Percentiles rank a stretch among this genome's conserved stretches.
phyloP scores from a whole-genome alignment of 2,797 vertebrate genomes.

The Scomberomorus guttatus region DNA sequence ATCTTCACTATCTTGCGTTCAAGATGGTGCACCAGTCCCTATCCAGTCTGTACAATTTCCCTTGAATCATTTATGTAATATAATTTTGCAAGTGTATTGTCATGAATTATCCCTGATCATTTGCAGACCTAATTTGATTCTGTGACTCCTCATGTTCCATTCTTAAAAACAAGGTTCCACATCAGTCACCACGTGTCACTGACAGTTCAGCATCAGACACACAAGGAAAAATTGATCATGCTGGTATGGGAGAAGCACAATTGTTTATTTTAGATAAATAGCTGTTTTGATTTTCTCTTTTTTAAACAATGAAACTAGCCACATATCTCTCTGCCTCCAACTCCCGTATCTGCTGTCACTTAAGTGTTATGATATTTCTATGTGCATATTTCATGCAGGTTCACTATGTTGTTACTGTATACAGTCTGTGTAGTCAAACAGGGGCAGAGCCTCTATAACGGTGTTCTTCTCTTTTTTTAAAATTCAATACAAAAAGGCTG shows the following conservation, averaged over 20 bases:
- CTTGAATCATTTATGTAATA: slow-evolving; percentile 48
- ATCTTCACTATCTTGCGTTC: slow-evolving; percentile 28
- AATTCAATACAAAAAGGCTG: slow-evolving; percentile 80
- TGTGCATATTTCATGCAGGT: slow-evolving; percentile 86
- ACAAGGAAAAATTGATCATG: slow-evolving; percentile 67
- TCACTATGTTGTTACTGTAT: slow-evolving; percentile 92
- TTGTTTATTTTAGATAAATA: slow-evolving; percentile 84
- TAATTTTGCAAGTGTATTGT: slow-evolving; percentile 44
- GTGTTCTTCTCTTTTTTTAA: slow-evolving; percentile 83
- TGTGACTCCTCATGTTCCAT: slow-evolving; percentile 63
- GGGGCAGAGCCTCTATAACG: slow-evolving; percentile 93
- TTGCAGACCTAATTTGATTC: slow-evolving; percentile 48
- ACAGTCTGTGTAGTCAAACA: slow-evolving; percentile 89
- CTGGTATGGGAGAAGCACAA: slow-evolving; percentile 80
- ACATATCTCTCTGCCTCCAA: slow-evolving; percentile 85
- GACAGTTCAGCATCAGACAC: slow-evolving; percentile 75
- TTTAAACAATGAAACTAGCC: slow-evolving; percentile 81
- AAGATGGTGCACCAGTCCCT: slow-evolving; percentile 28
- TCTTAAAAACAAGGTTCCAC: slow-evolving; percentile 62
- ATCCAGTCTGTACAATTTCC: slow-evolving; percentile 19
- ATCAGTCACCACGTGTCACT: slow-evolving; percentile 68
- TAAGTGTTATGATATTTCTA: slow-evolving; percentile 86
- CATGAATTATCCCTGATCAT: slow-evolving; percentile 47
- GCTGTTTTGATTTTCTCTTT: slow-evolving; percentile 78
- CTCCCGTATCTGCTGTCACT: slow-evolving; percentile 88